A percentile compares a stretch with the other conserved stretches of the same genome.
phyloP scores from a whole-genome alignment of 2,888 invertebrate genomes.

The Drosophila histrio region DNA sequence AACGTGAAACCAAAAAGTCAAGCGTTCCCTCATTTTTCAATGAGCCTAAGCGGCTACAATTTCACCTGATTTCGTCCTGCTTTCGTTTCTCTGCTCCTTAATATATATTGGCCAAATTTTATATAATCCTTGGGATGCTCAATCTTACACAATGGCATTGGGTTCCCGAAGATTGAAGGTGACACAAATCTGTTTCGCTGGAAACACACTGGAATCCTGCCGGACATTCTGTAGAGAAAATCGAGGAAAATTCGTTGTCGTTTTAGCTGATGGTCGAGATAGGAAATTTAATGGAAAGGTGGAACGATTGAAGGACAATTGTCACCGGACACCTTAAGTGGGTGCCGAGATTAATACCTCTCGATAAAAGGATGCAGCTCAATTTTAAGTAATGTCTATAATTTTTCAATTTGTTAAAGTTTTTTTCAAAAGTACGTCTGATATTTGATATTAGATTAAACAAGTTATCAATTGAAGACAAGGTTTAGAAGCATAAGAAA shows the following conservation, averaged over 20 bases:
- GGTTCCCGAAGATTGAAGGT: constrained; percentile 44
- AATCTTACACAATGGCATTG: constrained; percentile 28
- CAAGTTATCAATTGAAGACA: neutral
- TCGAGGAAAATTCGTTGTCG: neutral
- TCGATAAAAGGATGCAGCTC: constrained; percentile 15
- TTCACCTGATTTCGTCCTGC: constrained; percentile 61
- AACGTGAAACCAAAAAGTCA: constrained; percentile 74
- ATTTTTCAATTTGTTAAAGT: neutral
- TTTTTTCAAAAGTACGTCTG: neutral
- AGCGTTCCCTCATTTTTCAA: constrained; percentile 48
- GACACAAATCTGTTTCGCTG: constrained; percentile 69
- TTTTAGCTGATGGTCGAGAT: constrained; percentile 42
- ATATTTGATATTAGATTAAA: neutral
- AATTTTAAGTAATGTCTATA: neutral
- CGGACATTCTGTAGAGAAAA: neutral
- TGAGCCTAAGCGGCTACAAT: constrained; percentile 49
- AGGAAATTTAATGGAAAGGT: constrained; percentile 31
- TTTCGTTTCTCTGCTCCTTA: neutral
- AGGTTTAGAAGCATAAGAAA: neutral
- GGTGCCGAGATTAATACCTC: constrained; percentile 15
- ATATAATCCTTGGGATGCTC: constrained; percentile 58
- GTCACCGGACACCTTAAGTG: constrained; percentile 65
- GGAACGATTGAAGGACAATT: neutral
- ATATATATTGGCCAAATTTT: constrained; percentile 45
- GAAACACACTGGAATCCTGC: constrained; percentile 43